Conservation (phyloP, 2,888 invertebrate species). For the Zeuzera pyrina region DNA sequence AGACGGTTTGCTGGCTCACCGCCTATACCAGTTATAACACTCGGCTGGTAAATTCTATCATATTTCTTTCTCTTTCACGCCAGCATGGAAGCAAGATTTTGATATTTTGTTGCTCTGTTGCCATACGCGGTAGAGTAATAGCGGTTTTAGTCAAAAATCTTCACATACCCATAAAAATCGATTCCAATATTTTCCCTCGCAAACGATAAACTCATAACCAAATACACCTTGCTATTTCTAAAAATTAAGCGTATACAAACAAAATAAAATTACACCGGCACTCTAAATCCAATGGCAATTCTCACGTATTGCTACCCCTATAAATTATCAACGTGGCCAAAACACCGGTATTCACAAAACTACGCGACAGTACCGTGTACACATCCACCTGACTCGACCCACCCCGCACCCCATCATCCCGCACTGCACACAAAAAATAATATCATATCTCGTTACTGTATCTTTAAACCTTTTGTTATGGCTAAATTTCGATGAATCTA, state of each 20-base stretch:
- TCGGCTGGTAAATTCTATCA: too few relatives aligned
- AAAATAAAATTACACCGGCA: constrained; percentile 4
- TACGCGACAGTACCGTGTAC: constrained; percentile 27
- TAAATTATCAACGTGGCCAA: constrained; percentile 18
- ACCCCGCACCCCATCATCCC: constrained; percentile 15
- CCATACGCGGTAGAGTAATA: too few relatives aligned
- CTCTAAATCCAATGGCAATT: constrained; percentile 18
- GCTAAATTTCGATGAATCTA: constrained; percentile 9
- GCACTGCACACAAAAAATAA: constrained; percentile 40
- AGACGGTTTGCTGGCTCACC: too few relatives aligned
- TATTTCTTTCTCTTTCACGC: too few relatives aligned
- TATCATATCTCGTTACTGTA: constrained; percentile 60
- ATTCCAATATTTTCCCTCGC: too few relatives aligned
- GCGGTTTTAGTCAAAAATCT: too few relatives aligned
- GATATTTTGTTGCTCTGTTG: too few relatives aligned
- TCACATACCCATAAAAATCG: too few relatives aligned
- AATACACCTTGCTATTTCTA: too few relatives aligned
- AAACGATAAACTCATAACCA: too few relatives aligned
- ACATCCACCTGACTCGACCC: constrained; percentile 45
- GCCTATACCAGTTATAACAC: too few relatives aligned
- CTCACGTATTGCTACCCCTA: constrained; percentile 32
- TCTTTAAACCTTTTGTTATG: constrained; percentile 51
- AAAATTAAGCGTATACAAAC: constrained; percentile 8
- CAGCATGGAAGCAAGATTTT: too few relatives aligned
- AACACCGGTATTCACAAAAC: constrained; percentile 1